Conservation (phyloP, 2,888 invertebrate genomes). For the Theretra japonica region DNA sequence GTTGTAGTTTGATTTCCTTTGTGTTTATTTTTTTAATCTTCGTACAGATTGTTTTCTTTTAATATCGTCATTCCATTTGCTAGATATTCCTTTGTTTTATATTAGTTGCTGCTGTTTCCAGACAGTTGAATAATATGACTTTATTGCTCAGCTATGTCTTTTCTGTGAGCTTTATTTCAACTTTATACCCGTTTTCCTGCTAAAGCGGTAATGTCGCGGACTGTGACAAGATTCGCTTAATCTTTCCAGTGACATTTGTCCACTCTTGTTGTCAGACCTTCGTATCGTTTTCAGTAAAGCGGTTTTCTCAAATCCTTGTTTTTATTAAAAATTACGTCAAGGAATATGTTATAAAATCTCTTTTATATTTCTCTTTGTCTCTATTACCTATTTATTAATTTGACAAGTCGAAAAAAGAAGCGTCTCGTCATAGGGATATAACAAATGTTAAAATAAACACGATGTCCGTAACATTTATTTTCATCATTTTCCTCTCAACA, state of each 20-base stretch:
- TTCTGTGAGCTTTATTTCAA: too few relatives aligned
- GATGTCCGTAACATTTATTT: too few relatives aligned
- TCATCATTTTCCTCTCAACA: too few relatives aligned
- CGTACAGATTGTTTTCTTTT: neutral
- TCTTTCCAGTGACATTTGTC: neutral
- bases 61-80: conserved; percentile 2
- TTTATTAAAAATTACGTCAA: too few relatives aligned
- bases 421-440: too few relatives aligned
- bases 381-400: too few relatives aligned
- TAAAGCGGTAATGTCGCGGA: neutral
- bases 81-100: neutral
- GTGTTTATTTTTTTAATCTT: conserved; percentile 8
- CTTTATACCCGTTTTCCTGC: neutral
- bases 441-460: too few relatives aligned
- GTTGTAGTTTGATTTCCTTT: neutral
- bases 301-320: neutral
- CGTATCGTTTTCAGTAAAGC: neutral
- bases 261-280: neutral
- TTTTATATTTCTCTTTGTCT: too few relatives aligned
- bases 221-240: neutral
- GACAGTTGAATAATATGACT: neutral
- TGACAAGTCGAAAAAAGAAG: too few relatives aligned
- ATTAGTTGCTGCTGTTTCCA: neutral
- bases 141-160: neutral
- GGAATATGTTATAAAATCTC: too few relatives aligned